Conservation (phyloP, 2,113 vertebrate genomes). For the Lepidothrix coronata region DNA sequence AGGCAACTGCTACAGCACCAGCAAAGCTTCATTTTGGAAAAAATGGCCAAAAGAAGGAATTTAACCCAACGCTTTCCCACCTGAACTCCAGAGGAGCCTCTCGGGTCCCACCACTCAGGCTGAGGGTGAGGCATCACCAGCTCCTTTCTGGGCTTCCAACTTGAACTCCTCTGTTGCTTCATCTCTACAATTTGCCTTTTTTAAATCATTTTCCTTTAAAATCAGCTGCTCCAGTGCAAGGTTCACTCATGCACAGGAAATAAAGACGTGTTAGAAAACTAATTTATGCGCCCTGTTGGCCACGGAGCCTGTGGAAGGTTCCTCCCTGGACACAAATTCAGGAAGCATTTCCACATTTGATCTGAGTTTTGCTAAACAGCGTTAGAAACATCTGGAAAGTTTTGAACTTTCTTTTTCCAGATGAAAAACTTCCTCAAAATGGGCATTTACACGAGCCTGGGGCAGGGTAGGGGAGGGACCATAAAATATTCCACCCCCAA, state of each 20-base stretch:
- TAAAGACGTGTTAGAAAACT: neutral
- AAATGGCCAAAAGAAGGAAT: neutral
- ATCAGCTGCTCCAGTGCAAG: neutral
- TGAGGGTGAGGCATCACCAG: neutral
- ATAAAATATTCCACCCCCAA: neutral
- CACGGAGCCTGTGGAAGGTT: neutral
- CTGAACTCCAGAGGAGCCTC: neutral
- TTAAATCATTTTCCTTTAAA: neutral
- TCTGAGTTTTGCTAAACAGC: neutral
- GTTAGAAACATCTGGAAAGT: neutral
- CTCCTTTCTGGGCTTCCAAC: neutral
- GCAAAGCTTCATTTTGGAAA: neutral
- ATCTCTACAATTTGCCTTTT: neutral
- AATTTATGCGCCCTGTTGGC: neutral
- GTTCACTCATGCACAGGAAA: neutral
- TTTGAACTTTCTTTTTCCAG: neutral
- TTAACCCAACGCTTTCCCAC: neutral
- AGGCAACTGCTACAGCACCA: neutral
- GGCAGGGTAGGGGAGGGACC: neutral
- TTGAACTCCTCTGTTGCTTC: neutral
- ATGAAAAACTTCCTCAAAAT: neutral
- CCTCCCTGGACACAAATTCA: neutral
- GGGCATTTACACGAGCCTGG: neutral
- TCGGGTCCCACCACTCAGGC: rapidly evolving
- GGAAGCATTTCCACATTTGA: neutral